A percentile compares a stretch with the other conserved stretches of the same genome.
Evolutionary conservation across 2,113 vertebrate genomes (phyloP).

Genomic region (Rhinolophus ferrumequinum): DNA sequence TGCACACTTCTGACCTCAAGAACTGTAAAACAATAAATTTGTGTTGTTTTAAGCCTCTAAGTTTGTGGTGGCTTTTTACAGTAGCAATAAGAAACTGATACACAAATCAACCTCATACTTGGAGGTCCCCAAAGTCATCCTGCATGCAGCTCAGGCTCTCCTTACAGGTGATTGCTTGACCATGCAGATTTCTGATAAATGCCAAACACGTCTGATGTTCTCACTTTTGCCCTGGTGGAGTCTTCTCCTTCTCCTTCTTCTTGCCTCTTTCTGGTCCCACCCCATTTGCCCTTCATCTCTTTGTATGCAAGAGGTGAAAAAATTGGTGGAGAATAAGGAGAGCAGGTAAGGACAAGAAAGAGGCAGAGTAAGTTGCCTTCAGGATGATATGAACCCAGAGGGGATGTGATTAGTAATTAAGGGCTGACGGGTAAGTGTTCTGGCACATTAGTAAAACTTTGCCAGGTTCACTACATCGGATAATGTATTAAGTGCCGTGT

Average conservation of each 20-base stretch:
- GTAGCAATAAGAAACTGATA: not conserved
- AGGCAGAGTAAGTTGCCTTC: not conserved
- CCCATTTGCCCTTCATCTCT: not conserved
- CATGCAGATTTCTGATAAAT: not conserved
- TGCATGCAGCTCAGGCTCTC: not conserved
- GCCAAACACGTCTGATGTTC: not conserved
- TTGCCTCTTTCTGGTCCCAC: not conserved
- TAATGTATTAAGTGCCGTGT: not conserved
- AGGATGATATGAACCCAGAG: not conserved
- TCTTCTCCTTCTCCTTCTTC: not conserved
- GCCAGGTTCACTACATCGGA: not conserved
- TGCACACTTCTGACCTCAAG: not conserved
- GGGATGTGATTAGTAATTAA: too few species aligned
- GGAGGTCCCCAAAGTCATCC: not conserved
- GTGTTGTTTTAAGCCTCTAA: not conserved
- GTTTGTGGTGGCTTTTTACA: not conserved
- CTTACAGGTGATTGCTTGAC: not conserved
- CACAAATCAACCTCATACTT: not conserved
- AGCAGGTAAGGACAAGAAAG: not conserved
- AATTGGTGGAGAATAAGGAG: not conserved
- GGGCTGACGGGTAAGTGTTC: not conserved
- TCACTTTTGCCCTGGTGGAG: not conserved
- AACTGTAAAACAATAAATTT: not conserved
- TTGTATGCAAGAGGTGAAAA: not conserved
- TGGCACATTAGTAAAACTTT: too few species aligned